Percentiles rank a stretch among this genome's conserved stretches.
phyloP scores from a whole-genome alignment of 37 sponge, comb jelly and placozoan species.

The Dysidea cf. avara region DNA sequence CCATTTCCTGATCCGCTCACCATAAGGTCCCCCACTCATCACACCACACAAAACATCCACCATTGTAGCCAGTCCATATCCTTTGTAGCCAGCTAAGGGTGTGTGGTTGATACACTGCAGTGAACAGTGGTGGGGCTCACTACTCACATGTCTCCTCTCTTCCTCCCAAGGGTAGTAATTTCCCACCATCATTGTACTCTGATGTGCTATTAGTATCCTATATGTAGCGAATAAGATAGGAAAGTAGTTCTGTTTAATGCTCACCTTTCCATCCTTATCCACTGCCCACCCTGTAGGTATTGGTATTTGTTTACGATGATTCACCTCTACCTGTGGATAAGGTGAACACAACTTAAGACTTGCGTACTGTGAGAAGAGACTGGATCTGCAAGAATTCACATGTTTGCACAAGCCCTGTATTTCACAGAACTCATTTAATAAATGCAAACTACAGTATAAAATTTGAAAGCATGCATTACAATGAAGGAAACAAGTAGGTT shows the following conservation, averaged over 20 bases:
- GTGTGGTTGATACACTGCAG: too few relatives aligned
- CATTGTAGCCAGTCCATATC: slow-evolving; percentile 88
- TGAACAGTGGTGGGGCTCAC: too few relatives aligned
- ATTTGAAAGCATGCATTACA: too few relatives aligned
- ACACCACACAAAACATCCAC: slow-evolving; percentile 91
- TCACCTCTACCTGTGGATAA: slow-evolving; percentile 85
- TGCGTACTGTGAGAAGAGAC: too few relatives aligned
- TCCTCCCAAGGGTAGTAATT: slow-evolving; percentile 82
- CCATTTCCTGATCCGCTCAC: slow-evolving; percentile 72
- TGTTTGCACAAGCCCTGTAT: too few relatives aligned
- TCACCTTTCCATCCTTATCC: slow-evolving; percentile 49
- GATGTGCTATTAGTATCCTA: slow-evolving; percentile 58
- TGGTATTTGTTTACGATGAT: slow-evolving; percentile 55
- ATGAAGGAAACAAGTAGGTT: too few relatives aligned
- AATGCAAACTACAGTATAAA: too few relatives aligned
- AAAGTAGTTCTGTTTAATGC: background rate
- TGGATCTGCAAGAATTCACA: too few relatives aligned
- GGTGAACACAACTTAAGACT: too few relatives aligned
- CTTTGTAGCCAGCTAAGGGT: slow-evolving; percentile 92
- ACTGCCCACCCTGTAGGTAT: slow-evolving; percentile 87
- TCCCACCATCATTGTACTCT: slow-evolving; percentile 65
- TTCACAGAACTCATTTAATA: too few relatives aligned
- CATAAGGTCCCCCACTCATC: slow-evolving; percentile 78
- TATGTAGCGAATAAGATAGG: too few relatives aligned
- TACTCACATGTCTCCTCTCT: slow-evolving; percentile 61